Evolutionary conservation across 2,797 vertebrate species (phyloP).

Genomic region (Coregonus suidteri): DNA sequence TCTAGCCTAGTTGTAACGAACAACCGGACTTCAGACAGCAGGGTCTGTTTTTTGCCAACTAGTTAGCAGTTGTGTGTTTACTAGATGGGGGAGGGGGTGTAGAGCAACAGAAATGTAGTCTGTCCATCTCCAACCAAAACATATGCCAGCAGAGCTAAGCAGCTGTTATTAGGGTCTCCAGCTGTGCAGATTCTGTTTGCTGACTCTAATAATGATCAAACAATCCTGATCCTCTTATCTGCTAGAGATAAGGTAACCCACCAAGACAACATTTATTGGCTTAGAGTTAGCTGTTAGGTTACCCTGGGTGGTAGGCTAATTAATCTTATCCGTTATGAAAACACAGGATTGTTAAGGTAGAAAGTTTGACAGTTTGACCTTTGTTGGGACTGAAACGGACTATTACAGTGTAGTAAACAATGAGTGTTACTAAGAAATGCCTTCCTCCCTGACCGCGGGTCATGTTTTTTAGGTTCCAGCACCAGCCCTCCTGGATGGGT

Average conservation of each 20-base stretch:
- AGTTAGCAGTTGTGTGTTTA: neutral
- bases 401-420: conserved; percentile 51
- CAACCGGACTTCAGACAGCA: no score
- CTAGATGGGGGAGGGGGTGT: neutral
- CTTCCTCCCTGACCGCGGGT: neutral
- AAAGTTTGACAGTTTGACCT: conserved; percentile 77
- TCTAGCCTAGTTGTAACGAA: neutral
- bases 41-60: neutral
- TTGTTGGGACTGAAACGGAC: conserved; percentile 74
- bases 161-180: neutral
- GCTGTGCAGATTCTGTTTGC: neutral
- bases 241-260: neutral
- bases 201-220: neutral
- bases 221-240: neutral
- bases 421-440: neutral
- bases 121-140: neutral
- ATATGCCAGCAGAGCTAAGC: conserved; percentile 2
- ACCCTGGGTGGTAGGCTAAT: neutral
- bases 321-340: neutral
- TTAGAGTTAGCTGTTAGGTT: neutral
- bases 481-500: conserved; percentile 82
- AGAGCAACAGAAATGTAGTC: neutral
- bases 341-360: no score
- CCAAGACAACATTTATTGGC: conserved; percentile 4
- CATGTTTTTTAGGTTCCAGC: conserved; percentile 70